Base-by-base conservation (phyloP, 1,140 invertebrate species). In the Protaetia brevitarsis region DNA sequence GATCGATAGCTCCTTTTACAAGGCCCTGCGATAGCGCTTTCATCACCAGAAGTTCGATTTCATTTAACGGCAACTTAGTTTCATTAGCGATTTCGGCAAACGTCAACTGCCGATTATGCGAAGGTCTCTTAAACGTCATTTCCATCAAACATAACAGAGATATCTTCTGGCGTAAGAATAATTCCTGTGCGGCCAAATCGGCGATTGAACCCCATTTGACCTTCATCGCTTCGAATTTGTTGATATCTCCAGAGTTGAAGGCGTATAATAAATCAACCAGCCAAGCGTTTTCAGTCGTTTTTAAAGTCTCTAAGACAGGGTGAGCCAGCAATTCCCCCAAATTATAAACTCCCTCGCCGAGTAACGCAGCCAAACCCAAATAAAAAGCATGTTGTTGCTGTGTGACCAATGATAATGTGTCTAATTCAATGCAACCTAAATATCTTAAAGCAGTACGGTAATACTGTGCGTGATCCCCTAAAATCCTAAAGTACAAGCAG, bases 41-140 rank as follows among this genome's bases (percentile, higher is more conserved):
- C 97, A 99, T 99, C 1, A 99, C 93, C 8, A 99, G 82, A 65
- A 97, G 82, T 78, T 99, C 97, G 19, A 99, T 95, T 80, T 97
- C 89, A 51, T 88, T 88, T 8, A 89, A 78, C 0, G 90, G 89
- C 67, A 98, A 80, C 73, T 89, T 85, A 6, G 95, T 94, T 78
- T 93, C 92, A 61, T 84, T 79, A 0, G 96, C 88, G 65, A 99
- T 98, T 79, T 98, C 96, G 7, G 84, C 81, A 79, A 99, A 99
- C 0, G 93, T 89, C 51, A 99, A 81, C 73, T 94, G 88, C 56
- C 89, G 80, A 75, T 89, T 85, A 13, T 88, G 86, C 1, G 88
- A 87, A 13, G 88, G 84, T 27, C 88, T 82, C 73, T 89, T 89
- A 64, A 90, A 90, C 5, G 89, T 89, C 88, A 91, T 90, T 83